Base-by-base conservation (phyloP, 2,797 vertebrate species). In the Peromyscus eremicus region DNA sequence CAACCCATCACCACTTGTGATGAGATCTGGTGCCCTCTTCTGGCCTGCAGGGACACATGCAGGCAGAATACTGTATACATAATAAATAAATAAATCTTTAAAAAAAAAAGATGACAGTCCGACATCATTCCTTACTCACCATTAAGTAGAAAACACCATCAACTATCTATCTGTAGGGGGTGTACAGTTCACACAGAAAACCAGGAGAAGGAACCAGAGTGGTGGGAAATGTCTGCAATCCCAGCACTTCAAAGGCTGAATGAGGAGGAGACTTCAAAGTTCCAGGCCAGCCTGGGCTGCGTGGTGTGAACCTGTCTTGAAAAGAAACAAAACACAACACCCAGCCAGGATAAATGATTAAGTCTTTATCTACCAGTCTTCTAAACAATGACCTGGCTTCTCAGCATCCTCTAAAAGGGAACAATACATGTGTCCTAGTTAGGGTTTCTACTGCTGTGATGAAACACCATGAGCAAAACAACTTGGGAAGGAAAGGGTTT, bases 171-270 rank as follows among this genome's bases (percentile, higher is more conserved):
- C 27, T 85, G 52, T 94, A 52, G 17, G 7, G 21, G n/a, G 70
- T 14, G n/a, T 55, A 68, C 27, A 52, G 23, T 94, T 90, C 90
- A 92, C 25, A 77, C 13, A 95, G 55, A 43, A 94, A 64, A 79
- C 6, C 14, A 89, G 11, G 27, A 81, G 46, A 93, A 79, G 46
- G 46, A 93, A 80, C 29, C 46, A 79, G 77, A 79, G 23, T 92
- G 43, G 77, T n/a, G 76, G 29, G 46, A 34, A 49, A 10, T 5
- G 29, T 25, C 27, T 52, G 27, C 8, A 79, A 29, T 46, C 40
- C 43, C 37, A 76, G 40, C 40, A 76, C 25, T 29, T 46, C 40
- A 29, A 46, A 46, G 29, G 76, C 29, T 9, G 46, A 34, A 52
- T 46, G 43, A 46, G 27, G 43, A 77, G 43, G 43, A 77, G 43